Evolutionary conservation across 1,140 invertebrate genomes (phyloP), one percentile per base, ranked within the genome.

Genomic region (Episyrphus balteatus): DNA sequence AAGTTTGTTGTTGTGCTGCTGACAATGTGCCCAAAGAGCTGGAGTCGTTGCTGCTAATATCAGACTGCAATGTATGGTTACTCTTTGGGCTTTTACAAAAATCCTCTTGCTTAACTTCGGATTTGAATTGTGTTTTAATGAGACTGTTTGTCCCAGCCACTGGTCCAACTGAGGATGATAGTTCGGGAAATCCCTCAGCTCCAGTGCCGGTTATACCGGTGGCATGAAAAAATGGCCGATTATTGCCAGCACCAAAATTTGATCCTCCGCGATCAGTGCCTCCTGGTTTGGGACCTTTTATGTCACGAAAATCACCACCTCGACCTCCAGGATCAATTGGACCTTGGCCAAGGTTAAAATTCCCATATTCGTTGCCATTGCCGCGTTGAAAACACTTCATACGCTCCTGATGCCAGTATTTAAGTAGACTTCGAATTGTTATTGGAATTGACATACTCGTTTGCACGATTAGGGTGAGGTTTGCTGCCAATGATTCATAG

Each of bases 381-480:
- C 62, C 69, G 11, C 68, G 71, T 55, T 74, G 72, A 44, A 72
- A 56, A 37, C 72, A 73, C 42, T 74, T 71, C 47, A 72, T 62
- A 30, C 70, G 70, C 50, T 76, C 75, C 8, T 73, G 63, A 51
- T 78, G 71, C 80, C 78, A 82, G 50, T 78, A 80, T 49, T 77
- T 75, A 7, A 88, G 75, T 8, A 90, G 68, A 3, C 82, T 77
- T 51, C 86, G 74, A 10, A 77, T 72, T 3, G 91, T 92, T 15
- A 95, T 76, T 5, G 93, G 93, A 62, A 97, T 90, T 13, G 92
- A 95, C 50, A 92, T 75, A 54, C 83, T 91, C 53, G 86, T 84
- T 61, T 94, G 90, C 46, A 94, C 75, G n/a, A 93, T 86, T 64
- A 82, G 83, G 1, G 82, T 87, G 15, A 86, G 76, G 39, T 95